Percentiles rank a stretch among this genome's conserved stretches.
Conservation (phyloP, 2,797 vertebrate genomes). For the Alcedo quadribrachys region DNA sequence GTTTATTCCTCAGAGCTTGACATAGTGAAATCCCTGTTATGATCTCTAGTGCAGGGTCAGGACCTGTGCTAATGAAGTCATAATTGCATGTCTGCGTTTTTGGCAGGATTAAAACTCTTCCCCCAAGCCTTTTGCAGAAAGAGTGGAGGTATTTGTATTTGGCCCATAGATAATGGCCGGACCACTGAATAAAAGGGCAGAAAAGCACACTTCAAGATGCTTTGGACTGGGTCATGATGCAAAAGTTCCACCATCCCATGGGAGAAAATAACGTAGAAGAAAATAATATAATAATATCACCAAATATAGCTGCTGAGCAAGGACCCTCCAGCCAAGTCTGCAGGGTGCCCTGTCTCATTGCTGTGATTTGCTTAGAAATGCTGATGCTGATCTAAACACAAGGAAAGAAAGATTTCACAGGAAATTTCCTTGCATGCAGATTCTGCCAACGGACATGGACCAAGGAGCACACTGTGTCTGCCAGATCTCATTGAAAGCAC, state of each 20-base stretch:
- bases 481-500: neutral
- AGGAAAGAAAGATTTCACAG: neutral
- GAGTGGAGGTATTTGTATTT: neutral
- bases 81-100: neutral
- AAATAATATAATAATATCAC: neutral
- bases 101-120: neutral
- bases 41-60: neutral
- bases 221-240: neutral
- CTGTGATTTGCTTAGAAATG: neutral
- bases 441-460: neutral
- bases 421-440: fast-evolving
- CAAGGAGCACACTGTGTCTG: neutral
- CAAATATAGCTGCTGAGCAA: neutral
- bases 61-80: neutral
- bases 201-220: neutral
- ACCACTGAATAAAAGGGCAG: neutral
- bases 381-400: fast-evolving
- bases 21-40: neutral
- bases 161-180: neutral
- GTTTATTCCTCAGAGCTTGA: neutral
- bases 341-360: neutral
- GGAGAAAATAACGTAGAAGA: neutral
- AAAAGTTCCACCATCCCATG: neutral
- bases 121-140: neutral
- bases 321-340: neutral